A percentile compares a stretch with the other conserved stretches of the same genome.
Evolutionary conservation across 2,797 vertebrate genomes (phyloP).

Genomic region (Momotus momota): DNA sequence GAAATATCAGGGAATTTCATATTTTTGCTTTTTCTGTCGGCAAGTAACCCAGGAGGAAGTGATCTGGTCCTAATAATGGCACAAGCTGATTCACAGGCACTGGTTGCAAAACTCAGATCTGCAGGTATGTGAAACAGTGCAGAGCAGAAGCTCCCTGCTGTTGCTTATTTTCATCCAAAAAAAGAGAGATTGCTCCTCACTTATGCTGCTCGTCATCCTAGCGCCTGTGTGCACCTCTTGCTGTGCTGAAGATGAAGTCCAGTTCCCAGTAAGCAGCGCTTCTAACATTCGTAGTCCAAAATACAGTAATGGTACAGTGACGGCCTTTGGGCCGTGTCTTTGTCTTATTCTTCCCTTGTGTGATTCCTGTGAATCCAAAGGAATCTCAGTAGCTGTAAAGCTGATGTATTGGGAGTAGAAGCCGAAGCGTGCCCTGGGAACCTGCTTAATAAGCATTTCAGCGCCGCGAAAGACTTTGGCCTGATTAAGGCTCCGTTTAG

Average conservation of each 20-base stretch:
- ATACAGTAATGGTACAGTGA: neutral
- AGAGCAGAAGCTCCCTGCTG: neutral
- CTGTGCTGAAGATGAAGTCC: neutral
- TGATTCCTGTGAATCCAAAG: neutral
- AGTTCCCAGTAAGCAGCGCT: neutral
- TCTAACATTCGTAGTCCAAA: neutral
- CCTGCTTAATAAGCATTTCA: neutral
- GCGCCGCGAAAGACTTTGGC: neutral
- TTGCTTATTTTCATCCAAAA: neutral
- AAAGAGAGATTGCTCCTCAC: neutral
- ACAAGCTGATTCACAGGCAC: neutral
- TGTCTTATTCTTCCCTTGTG: neutral
- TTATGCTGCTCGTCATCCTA: rapidly evolving
- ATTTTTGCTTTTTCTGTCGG: neutral
- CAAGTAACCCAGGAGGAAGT: neutral
- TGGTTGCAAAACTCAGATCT: neutral
- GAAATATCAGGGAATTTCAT: neutral
- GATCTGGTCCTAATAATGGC: neutral
- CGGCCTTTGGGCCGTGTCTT: neutral
- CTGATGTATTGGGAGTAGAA: neutral
- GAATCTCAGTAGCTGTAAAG: neutral
- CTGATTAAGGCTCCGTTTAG: neutral
- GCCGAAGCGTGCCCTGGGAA: neutral
- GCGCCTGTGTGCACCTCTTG: neutral
- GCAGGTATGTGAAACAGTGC: neutral